Base-by-base conservation (phyloP, 2,888 invertebrate species). In the Archips crataeganus region DNA sequence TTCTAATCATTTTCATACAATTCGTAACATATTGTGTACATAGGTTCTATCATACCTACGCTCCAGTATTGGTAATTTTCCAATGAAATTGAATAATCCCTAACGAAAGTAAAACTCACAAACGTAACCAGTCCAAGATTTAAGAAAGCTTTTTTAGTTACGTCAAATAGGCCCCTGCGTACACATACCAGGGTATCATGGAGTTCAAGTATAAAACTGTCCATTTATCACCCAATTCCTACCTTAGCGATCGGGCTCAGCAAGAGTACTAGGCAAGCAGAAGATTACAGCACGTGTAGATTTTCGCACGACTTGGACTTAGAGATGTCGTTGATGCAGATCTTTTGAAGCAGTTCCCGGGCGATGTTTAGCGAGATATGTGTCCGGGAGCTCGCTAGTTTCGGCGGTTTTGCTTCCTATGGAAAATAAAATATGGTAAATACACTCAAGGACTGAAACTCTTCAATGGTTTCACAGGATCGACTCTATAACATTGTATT, bases 231-330 rank as follows among this genome's bases (percentile, higher is more conserved):
- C 60, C 60, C 64, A 15, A 34, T 59, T 57, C 36, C 59, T 51
- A 51, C 34, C 9, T 32, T 11, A 39, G 2, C 60, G 11, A 69
- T 49, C 65, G 62, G 70, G 61, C 11, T 62, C 61, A 45, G 15
- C 62, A 74, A 68, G 81, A 78, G 77, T 83, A 84, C 83, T 78
- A 84, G 82, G 82, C 73, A 36, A 42, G 2, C 78, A 85, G 76
- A 81, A 77, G 70, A 76, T 92, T 91, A 98, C 80, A 98, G 95
- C 78, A 98, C 97, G 87, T 98, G 97, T 76, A 98, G 94, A 90
- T 98, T 98, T 90, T 98, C 98, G 91, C 98, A 98, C 75, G 97
- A 97, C 88, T 98, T 98, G 11, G 97, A 97, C 90, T 98, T 98
- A 75, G 96, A 96, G 81, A 97, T 97, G 89, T 98, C 97, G 85